Base-by-base conservation (phyloP, 2,113 vertebrate genomes). In the Ailurus styani region DNA sequence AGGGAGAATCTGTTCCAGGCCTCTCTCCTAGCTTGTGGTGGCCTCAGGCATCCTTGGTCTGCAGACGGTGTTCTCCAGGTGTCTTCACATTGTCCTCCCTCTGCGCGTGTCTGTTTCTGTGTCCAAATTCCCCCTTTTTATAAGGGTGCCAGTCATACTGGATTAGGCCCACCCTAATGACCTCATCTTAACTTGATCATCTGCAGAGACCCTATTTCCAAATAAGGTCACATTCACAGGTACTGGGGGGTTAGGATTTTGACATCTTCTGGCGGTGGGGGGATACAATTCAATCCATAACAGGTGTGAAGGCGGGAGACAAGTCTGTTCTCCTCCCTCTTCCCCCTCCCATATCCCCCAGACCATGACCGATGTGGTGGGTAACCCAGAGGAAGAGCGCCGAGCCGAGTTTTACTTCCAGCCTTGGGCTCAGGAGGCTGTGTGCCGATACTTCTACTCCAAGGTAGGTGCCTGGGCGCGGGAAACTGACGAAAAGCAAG, bases 321-420 rank as follows among this genome's bases (percentile, higher is more conserved):
- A 55, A 57, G 37, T 81, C 17, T 79, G 0, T 93, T 31, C 84
- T 84, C 45, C 66, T 31, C 8, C 91, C n/a, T 18, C 70, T 50
- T 18, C 21, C n/a, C n/a, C 5, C 18, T 83, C 12, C 82, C 73
- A 40, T 77, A 98, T 50, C 95, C 60, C 93, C 34, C 98, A 99
- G 99, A 99, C 99, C 27, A 99, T 99, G 99, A 99, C 99, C 0
- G 99, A 99, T 77, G 99, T 99, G 25, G 99, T 99, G 29, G 99
- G 99, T 94, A 99, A 99, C 98, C 99, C 99, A 1, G 99, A 99
- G 97, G 99, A 99, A 97, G 99, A 99, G 96, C 99, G 99, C 13
- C 98, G 99, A 98, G 99, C 99, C 0, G 99, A 99, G 98, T 99
- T 99, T 98, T 99, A 99, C 98, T 99, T 99, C 99, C 99, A 99